Base-by-base conservation (phyloP, 2,113 vertebrate species). In the Semnornis frantzii region DNA sequence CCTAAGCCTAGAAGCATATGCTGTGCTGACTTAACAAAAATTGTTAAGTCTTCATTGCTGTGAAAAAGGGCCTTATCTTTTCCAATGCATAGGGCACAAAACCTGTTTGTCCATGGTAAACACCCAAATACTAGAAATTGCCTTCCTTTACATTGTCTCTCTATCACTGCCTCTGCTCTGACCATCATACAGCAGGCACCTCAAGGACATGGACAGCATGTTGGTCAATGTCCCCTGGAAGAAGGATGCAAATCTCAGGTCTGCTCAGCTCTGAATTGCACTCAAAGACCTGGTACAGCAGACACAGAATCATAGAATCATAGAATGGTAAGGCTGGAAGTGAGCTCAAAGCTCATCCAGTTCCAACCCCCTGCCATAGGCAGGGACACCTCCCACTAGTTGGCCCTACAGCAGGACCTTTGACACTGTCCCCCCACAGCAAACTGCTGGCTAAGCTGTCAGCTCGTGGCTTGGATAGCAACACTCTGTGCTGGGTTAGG, bases 141-240 rank as follows among this genome's bases (percentile, higher is more conserved):
- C 31, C 33, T 57, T 71, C 28, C 58, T 58, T 81, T 33, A 31
- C 15, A 8, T 8, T 64, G 57, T 13, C 28, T 37, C 68, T 33
- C 44, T 50, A 21, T 14, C 34, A 30, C 25, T 63, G 62, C 27
- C 37, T 63, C 42, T 77, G 25, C 75, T 72, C 21, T n/a, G 46
- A 12, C 31, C 27, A 16, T 7, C 0, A 1, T 34, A 24, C 0
- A 2, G 21, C 23, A 55, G 60, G 28, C 37, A 72, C 33, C 37
- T 46, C 2, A 3, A 16, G 11, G 48, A n/a, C 18, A 55, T 0
- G 3, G 37, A 15, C 7, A 34, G n/a, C 0, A 3, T 1, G 0
- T 5, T 13, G 31, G 33, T 15, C 23, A 64, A 48, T 11, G 37
- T 21, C 14, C 37, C 33, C 63, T 44, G 7, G 16, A 2, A 34